Base-by-base conservation (phyloP, 2,888 invertebrate species). In the Eremobia ochroleuca region DNA sequence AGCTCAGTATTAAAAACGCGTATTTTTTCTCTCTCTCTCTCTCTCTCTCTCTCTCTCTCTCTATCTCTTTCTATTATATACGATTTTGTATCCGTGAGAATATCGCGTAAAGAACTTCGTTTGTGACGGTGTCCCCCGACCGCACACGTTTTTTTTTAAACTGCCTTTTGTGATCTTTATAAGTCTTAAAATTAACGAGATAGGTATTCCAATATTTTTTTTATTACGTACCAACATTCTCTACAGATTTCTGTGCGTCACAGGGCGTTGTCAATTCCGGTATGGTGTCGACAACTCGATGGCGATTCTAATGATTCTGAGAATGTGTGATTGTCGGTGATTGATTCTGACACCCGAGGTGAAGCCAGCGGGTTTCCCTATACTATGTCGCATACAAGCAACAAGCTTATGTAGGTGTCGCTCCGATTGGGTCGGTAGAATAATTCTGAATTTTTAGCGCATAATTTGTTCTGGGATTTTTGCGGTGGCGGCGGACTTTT, bases 281-380 rank as follows among this genome's bases (percentile, higher is more conserved):
- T 79, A 89, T 46, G 40, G 77, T 73, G 74, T 49, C 58, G 83
- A 73, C 69, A 69, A n/a, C 13, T 37, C 13, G 52, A 79, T 81
- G 77, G 25, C 2, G 15, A 66, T 65, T 34, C 67, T 66, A 81
- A 74, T 78, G 82, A 76, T 88, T 88, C 88, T 68, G 52, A 82
- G 90, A 88, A 88, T 88, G 77, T 82, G 46, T 77, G 55, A 43
- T 52, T 34, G 65, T 59, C 21, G n/a, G 55, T 81, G 86, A 88
- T 89, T 81, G 76, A 73, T 79, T 64, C 43, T 77, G 82, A 79
- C 82, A 85, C 4, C 25, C 71, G 79, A 81, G 86, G 83, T 82
- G 65, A 82, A 73, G 34, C 74, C 67, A 13, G 37, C 28, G 81
- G 76, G 65, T 77, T 89, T 86, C 62, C 76, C 86, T 84, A 43